Base-by-base conservation (phyloP, 1,140 invertebrate genomes). In the Euschistus heros region DNA sequence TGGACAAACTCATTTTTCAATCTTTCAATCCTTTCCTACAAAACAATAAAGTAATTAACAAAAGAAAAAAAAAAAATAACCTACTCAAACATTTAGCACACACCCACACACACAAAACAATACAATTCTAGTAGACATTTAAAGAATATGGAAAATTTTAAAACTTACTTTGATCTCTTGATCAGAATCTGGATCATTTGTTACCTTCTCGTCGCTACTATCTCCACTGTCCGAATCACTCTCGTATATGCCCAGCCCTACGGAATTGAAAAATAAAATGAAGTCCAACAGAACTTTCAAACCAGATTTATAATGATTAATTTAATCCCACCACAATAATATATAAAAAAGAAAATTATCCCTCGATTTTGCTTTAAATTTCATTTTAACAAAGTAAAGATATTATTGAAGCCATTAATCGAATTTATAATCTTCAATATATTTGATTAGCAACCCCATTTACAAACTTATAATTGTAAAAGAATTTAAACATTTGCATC, bases 171-270 rank as follows among this genome's bases (percentile, higher is more conserved):
- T 55, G 20, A 69, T 65, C 27, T 69, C 68, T 68, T 66, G 64
- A 68, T 69, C 68, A 37, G 68, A 69, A 44, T 69, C 67, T 33
- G 46, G 26, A n/a, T 64, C 65, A 57, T 67, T 64, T 10, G 42
- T 47, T 42, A 50, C 60, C 18, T 54, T 55, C 46, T 68, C 59
- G 5, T 66, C 65, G 46, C 65, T 67, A 20, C 63, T 55, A 7
- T 55, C 47, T 30, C 65, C 66, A 66, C 62, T 68, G 17, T 66
- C 69, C 6, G 69, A 70, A 42, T 70, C 69, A 17, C 64, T 65
- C 54, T 64, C 67, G 47, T 70, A 70, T 17, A 70, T 70, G 24
- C 69, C 69, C 65, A 70, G 63, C 17, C 69, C 69, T 70, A 44
- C 26, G n/a, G 14, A 14, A 64, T 27, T 17, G 54, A 18, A 63